Conservation (phyloP, 2,888 invertebrate species). For the Agonopterix heracliana region DNA sequence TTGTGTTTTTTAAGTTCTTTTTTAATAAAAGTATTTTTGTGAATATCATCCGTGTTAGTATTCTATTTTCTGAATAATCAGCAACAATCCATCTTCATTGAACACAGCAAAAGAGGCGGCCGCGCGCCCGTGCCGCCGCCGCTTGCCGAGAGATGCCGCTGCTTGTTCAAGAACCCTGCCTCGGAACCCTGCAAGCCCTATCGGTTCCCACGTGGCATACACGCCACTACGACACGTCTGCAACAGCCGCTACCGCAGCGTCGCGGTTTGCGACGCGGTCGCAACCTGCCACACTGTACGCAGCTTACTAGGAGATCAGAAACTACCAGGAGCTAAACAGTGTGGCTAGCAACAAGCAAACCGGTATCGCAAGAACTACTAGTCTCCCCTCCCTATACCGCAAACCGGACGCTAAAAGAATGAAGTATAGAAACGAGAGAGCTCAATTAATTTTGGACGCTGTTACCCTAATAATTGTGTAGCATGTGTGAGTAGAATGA, state of each 20-base stretch:
- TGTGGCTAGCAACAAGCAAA: conserved; percentile 6
- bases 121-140: no score
- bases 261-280: conserved; percentile 31
- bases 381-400: conserved; percentile 11
- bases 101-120: neutral
- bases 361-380: conserved; percentile 24
- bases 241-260: conserved; percentile 22
- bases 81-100: neutral
- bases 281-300: conserved; percentile 61
- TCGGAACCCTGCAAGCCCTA: neutral
- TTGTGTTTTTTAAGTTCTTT: neutral
- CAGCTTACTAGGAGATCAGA: conserved; percentile 61
- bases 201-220: conserved; percentile 11
- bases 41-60: neutral
- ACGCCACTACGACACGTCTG: conserved; percentile 3
- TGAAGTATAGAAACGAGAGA: neutral
- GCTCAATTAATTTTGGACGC: conserved; percentile 2
- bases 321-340: conserved; percentile 23
- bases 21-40: neutral
- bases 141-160: no score
- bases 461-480: conserved; percentile 1
- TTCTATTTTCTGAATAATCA: neutral
- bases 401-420: neutral
- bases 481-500: neutral
- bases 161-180: no score